phyloP scores from a whole-genome alignment of 2,113 vertebrate genomes.

The Rissa tridactyla region DNA sequence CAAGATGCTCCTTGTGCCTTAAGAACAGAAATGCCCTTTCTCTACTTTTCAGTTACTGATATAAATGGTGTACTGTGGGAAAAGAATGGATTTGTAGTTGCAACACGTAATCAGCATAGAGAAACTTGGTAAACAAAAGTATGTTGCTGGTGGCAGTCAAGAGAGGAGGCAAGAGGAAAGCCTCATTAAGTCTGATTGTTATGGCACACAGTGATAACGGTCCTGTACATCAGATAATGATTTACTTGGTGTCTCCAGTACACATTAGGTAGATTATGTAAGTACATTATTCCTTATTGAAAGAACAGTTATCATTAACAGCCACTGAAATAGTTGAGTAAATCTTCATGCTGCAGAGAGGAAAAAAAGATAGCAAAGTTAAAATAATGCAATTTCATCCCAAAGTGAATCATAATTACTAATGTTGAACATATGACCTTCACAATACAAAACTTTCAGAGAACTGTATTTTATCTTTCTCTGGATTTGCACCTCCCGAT shows the following conservation, averaged over 20 bases:
- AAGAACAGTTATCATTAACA: slow-evolving; percentile 11
- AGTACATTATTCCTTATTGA: slow-evolving; percentile 1
- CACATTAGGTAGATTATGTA: background rate
- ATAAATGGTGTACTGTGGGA: background rate
- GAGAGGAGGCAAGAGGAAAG: background rate
- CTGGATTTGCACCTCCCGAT: background rate
- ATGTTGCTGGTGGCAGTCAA: background rate
- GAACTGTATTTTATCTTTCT: background rate
- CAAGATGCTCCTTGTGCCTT: background rate
- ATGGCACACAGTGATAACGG: slow-evolving; percentile 6
- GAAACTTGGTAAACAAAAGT: slow-evolving; percentile 27
- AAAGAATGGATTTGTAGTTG: background rate
- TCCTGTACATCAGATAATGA: slow-evolving; percentile 16
- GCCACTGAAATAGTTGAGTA: background rate
- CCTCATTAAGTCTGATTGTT: slow-evolving; percentile 30
- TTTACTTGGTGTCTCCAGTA: slow-evolving; percentile 18
- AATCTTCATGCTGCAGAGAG: background rate
- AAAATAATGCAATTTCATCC: background rate
- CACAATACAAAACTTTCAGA: background rate
- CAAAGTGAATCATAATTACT: background rate
- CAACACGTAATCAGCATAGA: background rate
- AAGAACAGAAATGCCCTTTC: background rate
- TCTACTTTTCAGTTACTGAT: background rate
- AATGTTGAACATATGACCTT: background rate
- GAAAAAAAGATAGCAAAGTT: background rate